Base-by-base conservation (phyloP, 2,797 vertebrate species). In the Acanthurus lineatus region DNA sequence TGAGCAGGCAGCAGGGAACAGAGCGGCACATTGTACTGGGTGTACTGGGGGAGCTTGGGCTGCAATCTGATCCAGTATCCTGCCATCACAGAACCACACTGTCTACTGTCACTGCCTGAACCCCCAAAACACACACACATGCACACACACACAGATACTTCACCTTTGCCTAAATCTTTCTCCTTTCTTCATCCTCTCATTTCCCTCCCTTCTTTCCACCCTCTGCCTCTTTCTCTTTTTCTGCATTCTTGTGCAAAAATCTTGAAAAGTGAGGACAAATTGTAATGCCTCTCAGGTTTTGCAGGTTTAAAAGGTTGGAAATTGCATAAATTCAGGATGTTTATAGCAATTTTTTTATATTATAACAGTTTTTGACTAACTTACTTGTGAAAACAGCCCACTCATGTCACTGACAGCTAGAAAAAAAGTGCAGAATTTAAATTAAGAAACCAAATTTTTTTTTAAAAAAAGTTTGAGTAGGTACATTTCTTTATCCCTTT, bases 1-100 rank as follows among this genome's bases (percentile, higher is more conserved):
- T 0, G 74, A 70, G 71, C 77, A 60, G 86, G 73, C 82, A 65
- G 85, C 54, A 0, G 48, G 79, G 47, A 92, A 95, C 94, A 93
- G 91, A 93, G 91, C 70, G 57, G 15, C 84, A 89, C 93, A 94
- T 94, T 95, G 95, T 95, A 75, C 86, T 81, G 85, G 86, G 76
- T 32, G 28, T 66, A 56, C 86, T 85, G 87, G 86, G 86, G 81
- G 73, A 78, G 86, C 84, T 84, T 32, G 22, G 71, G 61, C 79
- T 92, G 93, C 87, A 94, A 94, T 85, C 80, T 69, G 93, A 95
- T 93, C 92, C 87, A 88, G 83, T 75, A 81, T 86, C 89, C 88
- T 88, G 76, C 88, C 88, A 89, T 89, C 87, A 83, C 85, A 90
- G 79, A 82, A 88, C 81, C 87, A 65, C 25, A 51, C 90, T 88